Evolutionary conservation across 2,888 invertebrate genomes (phyloP).

Genomic region (Cephonodes hylas): DNA sequence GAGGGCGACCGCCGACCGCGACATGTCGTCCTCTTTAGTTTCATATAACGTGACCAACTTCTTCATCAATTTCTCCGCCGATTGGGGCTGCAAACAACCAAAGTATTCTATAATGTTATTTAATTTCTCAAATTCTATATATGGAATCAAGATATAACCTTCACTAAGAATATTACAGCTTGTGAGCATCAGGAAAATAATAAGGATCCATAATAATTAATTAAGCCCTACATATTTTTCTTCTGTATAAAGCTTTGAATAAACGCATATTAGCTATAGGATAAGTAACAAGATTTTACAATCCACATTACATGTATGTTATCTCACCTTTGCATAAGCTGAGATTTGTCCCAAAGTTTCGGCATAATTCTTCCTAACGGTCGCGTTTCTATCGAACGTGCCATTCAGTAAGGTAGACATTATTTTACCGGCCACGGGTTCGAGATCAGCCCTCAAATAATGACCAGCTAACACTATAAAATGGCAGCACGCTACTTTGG

Average conservation of each 20-base stretch:
- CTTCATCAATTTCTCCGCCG: slow-evolving; percentile 80
- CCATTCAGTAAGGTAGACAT: slow-evolving; percentile 85
- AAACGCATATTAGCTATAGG: no score
- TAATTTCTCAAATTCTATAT: no score
- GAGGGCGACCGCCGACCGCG: slow-evolving; percentile 86
- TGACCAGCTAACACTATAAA: slow-evolving; percentile 86
- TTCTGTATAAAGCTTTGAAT: no score
- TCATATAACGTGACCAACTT: slow-evolving; percentile 80
- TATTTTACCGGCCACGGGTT: slow-evolving; percentile 81
- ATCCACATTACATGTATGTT: not conserved
- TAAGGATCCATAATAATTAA: no score
- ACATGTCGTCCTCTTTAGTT: slow-evolving; percentile 84
- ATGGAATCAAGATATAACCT: no score
- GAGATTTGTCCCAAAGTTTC: slow-evolving; percentile 92
- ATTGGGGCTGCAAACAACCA: slow-evolving; percentile 67
- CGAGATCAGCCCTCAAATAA: slow-evolving; percentile 77
- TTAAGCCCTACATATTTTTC: no score
- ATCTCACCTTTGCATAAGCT: slow-evolving; percentile 86
- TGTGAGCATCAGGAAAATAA: no score
- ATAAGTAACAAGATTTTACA: no score
- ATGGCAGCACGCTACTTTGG: slow-evolving; percentile 90
- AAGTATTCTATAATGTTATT: no score
- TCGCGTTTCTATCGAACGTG: slow-evolving; percentile 90
- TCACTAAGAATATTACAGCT: no score
- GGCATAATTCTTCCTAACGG: slow-evolving; percentile 91